Base-by-base conservation (phyloP, 1,140 invertebrate species). In the Diabrotica virgifera region DNA sequence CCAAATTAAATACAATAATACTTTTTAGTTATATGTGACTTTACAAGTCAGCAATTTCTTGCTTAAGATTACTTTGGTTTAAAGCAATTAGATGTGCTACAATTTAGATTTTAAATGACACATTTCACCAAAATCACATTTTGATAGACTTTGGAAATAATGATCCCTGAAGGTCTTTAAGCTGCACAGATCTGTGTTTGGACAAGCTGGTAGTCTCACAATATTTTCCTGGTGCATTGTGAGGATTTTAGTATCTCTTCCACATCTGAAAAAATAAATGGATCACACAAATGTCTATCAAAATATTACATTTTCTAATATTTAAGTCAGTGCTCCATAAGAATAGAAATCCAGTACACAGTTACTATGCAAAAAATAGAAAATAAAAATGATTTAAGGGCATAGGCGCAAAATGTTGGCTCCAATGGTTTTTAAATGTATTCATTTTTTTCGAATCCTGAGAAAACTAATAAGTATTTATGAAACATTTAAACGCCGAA, bases 201-300 rank as follows among this genome's bases (percentile, higher is more conserved):
- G 80, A 76, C 90, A 93, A 62, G 85, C 84, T 5, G 89, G 85
- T 52, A 92, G 73, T 65, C 80, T 82, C 5, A 92, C 79, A 5
- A 84, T 77, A 56, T 82, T 81, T 77, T 93, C 91, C 78, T 93
- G 90, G 76, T 91, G 88, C 68, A 92, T 75, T 0, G 86, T 81
- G 59, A 91, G 76, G 38, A 92, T 79, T 72, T 86, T 84, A 12
- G 84, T 80, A 6, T 80, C 78, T 53, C 80, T 75, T 36, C 80
- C 74, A 72, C 89, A 91, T 56, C 88, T 90, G 70, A 66, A 83
- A 83, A 73, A 63, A 71, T 50, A 66, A 68, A 58, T 37, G 81
- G 79, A 82, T 55, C 0, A 13, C 35, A 46, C 11, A 52, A 14
- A 46, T 9, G 5, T 57, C 9, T 57, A 11, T 8, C n/a, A 7